phyloP scores from a whole-genome alignment of 2,113 vertebrate species.

The Phylloscopus whistleri region DNA sequence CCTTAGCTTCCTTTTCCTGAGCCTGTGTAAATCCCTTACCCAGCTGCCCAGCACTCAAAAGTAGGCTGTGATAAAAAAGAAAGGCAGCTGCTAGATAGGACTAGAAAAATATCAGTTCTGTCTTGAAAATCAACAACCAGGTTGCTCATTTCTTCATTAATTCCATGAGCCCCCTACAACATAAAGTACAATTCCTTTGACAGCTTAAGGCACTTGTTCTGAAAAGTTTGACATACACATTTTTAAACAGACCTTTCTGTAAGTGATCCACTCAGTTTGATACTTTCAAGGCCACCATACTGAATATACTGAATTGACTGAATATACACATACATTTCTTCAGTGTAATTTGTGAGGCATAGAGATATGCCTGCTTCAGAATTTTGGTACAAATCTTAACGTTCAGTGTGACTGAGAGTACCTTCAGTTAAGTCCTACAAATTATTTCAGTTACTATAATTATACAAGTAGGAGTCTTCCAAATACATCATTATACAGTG shows the following conservation, averaged over 20 bases:
- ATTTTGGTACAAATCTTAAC: neutral
- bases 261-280: neutral
- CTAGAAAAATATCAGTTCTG: neutral
- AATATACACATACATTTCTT: neutral
- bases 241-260: neutral
- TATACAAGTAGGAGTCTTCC: neutral
- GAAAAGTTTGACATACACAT: neutral
- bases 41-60: neutral
- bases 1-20: neutral
- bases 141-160: neutral
- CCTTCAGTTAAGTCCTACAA: neutral
- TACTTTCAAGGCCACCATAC: neutral
- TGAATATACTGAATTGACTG: neutral
- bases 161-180: neutral
- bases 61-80: neutral
- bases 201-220: neutral
- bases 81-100: neutral
- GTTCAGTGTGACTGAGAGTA: neutral
- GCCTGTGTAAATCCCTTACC: neutral
- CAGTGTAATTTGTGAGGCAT: neutral
- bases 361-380: neutral
- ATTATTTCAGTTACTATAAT: neutral
- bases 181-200: neutral
- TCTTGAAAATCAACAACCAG: neutral
- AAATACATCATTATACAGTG: neutral